Base-by-base conservation (phyloP, 2,113 vertebrate genomes). In the Numida meleagris region DNA sequence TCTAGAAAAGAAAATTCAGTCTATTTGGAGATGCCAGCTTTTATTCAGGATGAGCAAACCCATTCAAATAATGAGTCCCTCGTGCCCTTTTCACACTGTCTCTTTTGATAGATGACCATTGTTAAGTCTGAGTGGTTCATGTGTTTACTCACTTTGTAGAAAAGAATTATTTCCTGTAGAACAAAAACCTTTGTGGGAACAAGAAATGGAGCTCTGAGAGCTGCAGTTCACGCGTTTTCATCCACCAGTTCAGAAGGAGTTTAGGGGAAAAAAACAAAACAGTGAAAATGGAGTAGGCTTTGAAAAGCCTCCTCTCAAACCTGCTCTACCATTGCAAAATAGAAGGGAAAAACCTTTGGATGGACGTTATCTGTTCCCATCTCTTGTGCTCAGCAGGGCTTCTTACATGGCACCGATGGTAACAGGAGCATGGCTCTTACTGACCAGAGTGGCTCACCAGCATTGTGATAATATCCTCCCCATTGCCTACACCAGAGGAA, bases 11-110 rank as follows among this genome's bases (percentile, higher is more conserved):
- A 82, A 94, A 91, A 91, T 66, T 71, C 50, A 20, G 17, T 61
- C 72, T 87, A 59, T 94, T 87, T 82, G 86, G 80, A 85, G 89
- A 85, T 91, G 95, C 82, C 84, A 95, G 34, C 67, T 90, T 94
- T 94, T 89, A 89, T 91, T 96, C 93, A 74, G 71, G 89, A 74
- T 94, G 96, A 96, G 59, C 45, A 91, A 94, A 74, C 78, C 38
- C 82, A 71, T 95, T 95, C 84, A 91, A 72, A 74, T 95, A 89
- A 68, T 77, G 90, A 92, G 89, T 93, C 63, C 29, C 67, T 74
- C 5, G 0, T 82, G 67, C 67, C 72, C 63, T 95, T 67, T 87
- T 94, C 93, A 70, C 27, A 31, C 59, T 95, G 55, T 63, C 51
- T 9, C 33, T 95, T 94, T 94, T 94, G 50, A 67, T 82, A 67